These are phyloP conservation scores for Sphaerophoria rueppellii DNA, from an alignment of 2,888 invertebrate genomes.

Conservation along the genomic window DNA sequence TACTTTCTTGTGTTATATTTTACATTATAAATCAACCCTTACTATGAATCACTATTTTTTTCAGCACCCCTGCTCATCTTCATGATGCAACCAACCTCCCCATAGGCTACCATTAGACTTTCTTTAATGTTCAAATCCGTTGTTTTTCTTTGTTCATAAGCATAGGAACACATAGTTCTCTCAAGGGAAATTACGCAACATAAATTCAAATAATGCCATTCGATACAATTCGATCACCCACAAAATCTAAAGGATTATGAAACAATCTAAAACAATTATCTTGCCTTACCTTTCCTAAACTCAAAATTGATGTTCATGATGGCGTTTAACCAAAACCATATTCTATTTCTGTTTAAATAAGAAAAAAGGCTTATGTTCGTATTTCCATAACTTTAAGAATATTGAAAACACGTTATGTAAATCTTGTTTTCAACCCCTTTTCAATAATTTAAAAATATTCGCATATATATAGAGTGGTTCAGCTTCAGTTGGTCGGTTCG, in stretches of 20 bases:
- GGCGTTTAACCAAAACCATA: constrained; percentile 42
- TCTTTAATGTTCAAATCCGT: too few species aligned
- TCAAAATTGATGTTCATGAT: background rate
- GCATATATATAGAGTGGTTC: background rate
- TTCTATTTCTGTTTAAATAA: constrained; percentile 61
- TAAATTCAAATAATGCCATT: constrained; percentile 62
- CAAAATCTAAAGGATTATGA: constrained; percentile 57
- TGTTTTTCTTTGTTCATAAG: background rate
- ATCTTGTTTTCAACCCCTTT: constrained; percentile 47
- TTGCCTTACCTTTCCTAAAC: constrained; percentile 11
- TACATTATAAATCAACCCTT: too few species aligned
- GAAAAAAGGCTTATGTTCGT: constrained; percentile 66
- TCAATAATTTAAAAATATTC: constrained; percentile 45
- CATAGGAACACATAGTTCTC: background rate
- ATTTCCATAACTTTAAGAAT: constrained; percentile 35
- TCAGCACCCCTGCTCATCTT: too few species aligned
- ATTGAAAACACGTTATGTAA: constrained; percentile 68
- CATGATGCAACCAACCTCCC: too few species aligned
- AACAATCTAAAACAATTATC: constrained; percentile 69
- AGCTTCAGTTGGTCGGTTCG: background rate
- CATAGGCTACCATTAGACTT: too few species aligned
- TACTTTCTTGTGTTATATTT: too few species aligned
- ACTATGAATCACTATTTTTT: too few species aligned
- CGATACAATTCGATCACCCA: constrained; percentile 37
- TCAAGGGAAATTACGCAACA: constrained; percentile 55